Conservation (phyloP, 30 jellyfish, hydroid and myxozoan genomes). For the Hydra vulgaris region DNA sequence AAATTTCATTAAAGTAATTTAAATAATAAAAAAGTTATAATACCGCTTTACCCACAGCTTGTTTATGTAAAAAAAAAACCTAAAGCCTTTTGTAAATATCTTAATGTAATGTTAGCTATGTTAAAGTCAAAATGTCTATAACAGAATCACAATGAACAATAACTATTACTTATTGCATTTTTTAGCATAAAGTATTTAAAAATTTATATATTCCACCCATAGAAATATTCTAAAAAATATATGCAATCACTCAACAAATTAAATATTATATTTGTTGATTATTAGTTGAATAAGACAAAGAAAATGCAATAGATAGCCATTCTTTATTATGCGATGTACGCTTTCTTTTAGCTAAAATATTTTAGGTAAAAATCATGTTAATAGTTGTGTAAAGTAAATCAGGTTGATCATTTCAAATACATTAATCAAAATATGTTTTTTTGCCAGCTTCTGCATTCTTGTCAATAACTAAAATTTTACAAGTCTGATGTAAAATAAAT, state of each 20-base stretch:
- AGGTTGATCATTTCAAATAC: too few species aligned
- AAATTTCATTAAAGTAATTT: background rate
- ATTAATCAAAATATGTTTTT: too few species aligned
- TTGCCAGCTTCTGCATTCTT: too few species aligned
- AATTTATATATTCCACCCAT: background rate
- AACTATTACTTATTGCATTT: background rate
- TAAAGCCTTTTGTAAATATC: slow-evolving; percentile 4
- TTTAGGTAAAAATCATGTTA: too few species aligned
- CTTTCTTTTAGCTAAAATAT: too few species aligned
- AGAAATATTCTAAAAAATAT: too few species aligned
- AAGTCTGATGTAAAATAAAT: too few species aligned
- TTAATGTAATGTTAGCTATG: background rate
- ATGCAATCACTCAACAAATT: slow-evolving; percentile 1
- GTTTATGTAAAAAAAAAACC: background rate
- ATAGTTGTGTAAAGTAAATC: too few species aligned
- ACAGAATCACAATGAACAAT: background rate
- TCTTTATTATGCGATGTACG: too few species aligned
- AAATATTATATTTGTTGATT: background rate
- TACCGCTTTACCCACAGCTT: slow-evolving; percentile 2
- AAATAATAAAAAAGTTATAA: background rate
- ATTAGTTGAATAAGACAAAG: slow-evolving; percentile 4
- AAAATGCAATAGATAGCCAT: slow-evolving; percentile 1
- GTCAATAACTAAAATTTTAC: too few species aligned
- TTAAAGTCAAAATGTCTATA: background rate
- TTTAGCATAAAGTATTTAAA: background rate